Base-by-base conservation (phyloP, 1,140 invertebrate species). In the Philaenus spumarius region DNA sequence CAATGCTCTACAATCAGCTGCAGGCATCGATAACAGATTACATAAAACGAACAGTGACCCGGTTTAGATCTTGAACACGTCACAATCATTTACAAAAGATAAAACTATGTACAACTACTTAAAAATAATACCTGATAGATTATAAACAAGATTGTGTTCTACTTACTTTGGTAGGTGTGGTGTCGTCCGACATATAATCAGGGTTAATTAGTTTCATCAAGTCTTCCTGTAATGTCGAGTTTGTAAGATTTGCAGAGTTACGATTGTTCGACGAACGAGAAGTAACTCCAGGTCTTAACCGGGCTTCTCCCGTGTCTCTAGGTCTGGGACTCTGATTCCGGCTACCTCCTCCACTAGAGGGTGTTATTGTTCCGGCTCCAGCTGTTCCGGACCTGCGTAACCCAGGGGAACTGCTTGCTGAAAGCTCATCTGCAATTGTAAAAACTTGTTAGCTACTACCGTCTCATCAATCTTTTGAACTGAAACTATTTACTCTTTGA, bases 151-250 rank as follows among this genome's bases (percentile, higher is more conserved):
- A 30, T 37, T 37, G 35, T 37, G 43, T 7, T 3, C 43, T 20
- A 17, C 20, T 50, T 34, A 58, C 56, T 34, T 58, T 58, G 23
- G 56, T 48, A 14, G 56, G 45, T n/a, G 40, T 37, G 19, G 62
- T 69, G 37, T 72, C 70, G 40, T 75, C 77, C 58, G 69, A 76
- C 59, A 83, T 81, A 59, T 83, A 82, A 68, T 95, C 92, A 0
- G 90, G 89, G 75, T 90, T 89, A 60, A 96, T 95, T 1, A 96
- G 75, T 34, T 87, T 82, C 77, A 94, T 86, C 2, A 96, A 75
- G 67, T 96, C 92, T 70, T 95, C 90, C 74, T 95, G 87, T 3
- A 93, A 73, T 20, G 83, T 89, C 65, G 80, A 85, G 1, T 78
- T 79, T 0, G 77, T 78, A 17, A 84, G 71, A 69, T 84, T 84